phyloP scores from a whole-genome alignment of 2,113 vertebrate genomes.

The Apodemus sylvaticus region DNA sequence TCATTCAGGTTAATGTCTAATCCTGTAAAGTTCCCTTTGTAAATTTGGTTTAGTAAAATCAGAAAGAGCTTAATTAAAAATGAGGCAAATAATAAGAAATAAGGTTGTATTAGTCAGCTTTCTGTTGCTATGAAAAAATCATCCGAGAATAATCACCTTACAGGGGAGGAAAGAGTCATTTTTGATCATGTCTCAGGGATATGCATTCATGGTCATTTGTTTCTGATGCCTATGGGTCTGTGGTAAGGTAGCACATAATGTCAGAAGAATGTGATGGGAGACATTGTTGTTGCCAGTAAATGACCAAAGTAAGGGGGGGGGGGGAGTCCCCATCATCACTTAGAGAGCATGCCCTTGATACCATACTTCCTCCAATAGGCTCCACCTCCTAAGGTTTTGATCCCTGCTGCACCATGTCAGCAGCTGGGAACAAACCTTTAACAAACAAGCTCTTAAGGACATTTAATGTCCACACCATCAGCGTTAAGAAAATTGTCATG shows the following conservation, averaged over 20 bases:
- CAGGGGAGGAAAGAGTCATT: not conserved
- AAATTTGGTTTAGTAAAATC: not conserved
- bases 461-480: not conserved
- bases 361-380: not conserved
- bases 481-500: not conserved
- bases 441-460: not conserved
- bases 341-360: not conserved
- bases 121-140: not conserved
- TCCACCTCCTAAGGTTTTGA: not conserved
- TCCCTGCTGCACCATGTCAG: not conserved
- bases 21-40: slow-evolving; percentile 10
- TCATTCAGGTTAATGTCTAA: not conserved
- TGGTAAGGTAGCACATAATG: not conserved
- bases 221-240: not conserved
- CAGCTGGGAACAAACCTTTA: not conserved
- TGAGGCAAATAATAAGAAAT: not conserved
- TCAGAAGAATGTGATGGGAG: not conserved
- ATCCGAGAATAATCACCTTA: not conserved
- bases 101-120: not conserved
- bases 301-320: too few species aligned
- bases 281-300: not conserved
- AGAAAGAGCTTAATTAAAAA: not conserved
- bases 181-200: not conserved
- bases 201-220: not conserved
- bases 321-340: not conserved